Conservation (phyloP, 1,140 invertebrate species). For the Sarcophaga peregrina region DNA sequence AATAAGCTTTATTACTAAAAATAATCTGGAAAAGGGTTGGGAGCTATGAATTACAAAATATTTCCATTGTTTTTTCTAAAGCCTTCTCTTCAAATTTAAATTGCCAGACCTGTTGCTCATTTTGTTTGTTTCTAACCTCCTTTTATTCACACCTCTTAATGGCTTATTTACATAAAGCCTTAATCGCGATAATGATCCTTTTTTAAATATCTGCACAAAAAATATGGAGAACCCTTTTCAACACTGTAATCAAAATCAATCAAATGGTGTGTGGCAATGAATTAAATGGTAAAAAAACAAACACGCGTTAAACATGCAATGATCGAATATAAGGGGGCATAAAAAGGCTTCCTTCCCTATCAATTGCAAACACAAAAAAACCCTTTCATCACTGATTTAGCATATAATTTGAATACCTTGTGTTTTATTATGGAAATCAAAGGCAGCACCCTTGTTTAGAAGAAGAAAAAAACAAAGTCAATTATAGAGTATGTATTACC, state of each 20-base stretch:
- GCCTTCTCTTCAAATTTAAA: neutral
- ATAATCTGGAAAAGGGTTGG: too few relatives aligned
- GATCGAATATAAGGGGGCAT: neutral
- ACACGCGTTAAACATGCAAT: neutral
- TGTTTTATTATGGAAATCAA: neutral
- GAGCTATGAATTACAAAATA: too few relatives aligned
- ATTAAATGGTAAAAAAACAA: neutral
- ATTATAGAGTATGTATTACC: too few relatives aligned
- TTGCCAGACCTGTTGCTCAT: neutral
- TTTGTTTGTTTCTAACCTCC: neutral
- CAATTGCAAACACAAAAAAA: neutral
- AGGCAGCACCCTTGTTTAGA: neutral
- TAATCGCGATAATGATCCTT: neutral
- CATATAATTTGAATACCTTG: conserved; percentile 27
- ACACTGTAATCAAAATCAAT: neutral
- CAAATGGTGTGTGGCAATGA: neutral
- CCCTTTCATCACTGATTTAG: neutral
- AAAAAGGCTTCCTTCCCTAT: neutral
- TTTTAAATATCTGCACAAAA: neutral
- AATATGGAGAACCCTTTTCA: too few relatives aligned
- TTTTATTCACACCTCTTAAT: neutral
- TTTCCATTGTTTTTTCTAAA: too few relatives aligned
- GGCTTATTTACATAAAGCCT: conserved; percentile 1
- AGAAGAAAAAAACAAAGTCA: too few relatives aligned
- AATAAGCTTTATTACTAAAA: too few relatives aligned